phyloP scores from a whole-genome alignment of 1,140 invertebrate genomes.

The Caenorhabditis briggsae region DNA sequence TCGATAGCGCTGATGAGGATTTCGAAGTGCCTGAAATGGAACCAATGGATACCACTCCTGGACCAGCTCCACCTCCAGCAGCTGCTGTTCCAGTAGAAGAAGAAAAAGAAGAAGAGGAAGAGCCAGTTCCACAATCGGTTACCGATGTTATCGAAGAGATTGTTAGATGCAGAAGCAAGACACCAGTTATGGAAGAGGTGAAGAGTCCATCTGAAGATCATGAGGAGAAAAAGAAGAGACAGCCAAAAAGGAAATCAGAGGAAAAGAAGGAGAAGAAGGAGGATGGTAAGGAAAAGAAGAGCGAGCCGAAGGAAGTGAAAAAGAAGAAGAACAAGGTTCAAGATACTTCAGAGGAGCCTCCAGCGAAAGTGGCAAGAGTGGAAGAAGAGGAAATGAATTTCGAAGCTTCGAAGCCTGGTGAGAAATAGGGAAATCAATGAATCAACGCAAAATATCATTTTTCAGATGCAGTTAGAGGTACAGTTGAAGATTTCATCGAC shows the following conservation, averaged over 20 bases:
- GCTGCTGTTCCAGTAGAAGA: background rate
- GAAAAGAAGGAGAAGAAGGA: background rate
- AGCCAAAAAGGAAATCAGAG: background rate
- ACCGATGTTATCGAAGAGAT: conserved; percentile 1
- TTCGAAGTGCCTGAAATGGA: background rate
- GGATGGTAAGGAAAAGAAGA: too few species aligned
- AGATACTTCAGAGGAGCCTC: background rate
- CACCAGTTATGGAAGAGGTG: background rate
- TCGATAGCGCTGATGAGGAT: conserved; percentile 35
- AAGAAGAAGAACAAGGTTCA: too few species aligned
- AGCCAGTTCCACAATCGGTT: background rate
- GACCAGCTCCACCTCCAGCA: background rate
- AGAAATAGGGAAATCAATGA: too few species aligned
- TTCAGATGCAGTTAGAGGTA: too few species aligned
- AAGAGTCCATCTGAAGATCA: background rate
- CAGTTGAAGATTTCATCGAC: too few species aligned
- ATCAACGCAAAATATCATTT: too few species aligned
- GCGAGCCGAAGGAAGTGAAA: too few species aligned
- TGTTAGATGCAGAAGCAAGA: background rate
- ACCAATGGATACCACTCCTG: background rate
- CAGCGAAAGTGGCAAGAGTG: background rate
- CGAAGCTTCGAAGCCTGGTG: too few species aligned
- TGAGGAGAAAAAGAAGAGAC: background rate
- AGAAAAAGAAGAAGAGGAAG: background rate
- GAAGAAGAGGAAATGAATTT: background rate